Conservation (phyloP, 2,797 vertebrate genomes). For the Spizella passerina region DNA sequence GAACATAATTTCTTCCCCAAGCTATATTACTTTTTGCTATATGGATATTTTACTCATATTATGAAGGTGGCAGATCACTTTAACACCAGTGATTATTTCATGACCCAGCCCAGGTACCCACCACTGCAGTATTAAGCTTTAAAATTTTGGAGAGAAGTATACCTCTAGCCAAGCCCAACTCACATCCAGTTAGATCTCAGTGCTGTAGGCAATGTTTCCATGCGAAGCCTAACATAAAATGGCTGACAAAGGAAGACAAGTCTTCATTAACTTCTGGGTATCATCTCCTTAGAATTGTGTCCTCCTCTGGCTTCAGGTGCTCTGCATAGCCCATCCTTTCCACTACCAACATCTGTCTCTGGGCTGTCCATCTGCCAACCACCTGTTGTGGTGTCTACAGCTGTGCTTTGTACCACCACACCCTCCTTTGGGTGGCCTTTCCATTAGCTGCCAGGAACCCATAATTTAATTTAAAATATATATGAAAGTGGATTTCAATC, state of each 20-base stretch:
- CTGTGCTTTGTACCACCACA: background rate
- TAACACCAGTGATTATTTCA: background rate
- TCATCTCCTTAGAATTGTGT: background rate
- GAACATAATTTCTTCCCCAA: background rate
- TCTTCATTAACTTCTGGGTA: background rate
- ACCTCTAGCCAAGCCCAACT: background rate
- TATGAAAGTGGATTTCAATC: background rate
- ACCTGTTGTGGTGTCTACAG: background rate
- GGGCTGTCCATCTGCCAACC: background rate
- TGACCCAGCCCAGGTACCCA: background rate
- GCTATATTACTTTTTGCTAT: background rate
- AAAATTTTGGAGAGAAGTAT: background rate
- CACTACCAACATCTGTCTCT: background rate
- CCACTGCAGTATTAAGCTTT: background rate
- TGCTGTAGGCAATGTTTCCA: background rate
- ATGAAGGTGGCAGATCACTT: background rate
- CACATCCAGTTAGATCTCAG: background rate
- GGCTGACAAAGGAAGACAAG: background rate
- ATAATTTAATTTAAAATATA: background rate
- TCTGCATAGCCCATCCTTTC: background rate
- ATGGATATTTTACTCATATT: background rate
- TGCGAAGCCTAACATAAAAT: background rate
- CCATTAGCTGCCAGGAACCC: background rate
- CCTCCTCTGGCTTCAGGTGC: background rate
- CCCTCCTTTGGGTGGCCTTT: background rate